Evolutionary conservation across 2,797 vertebrate species (phyloP), one percentile per base, ranked within the genome.

Genomic region (Enteromius fasciolatus): DNA sequence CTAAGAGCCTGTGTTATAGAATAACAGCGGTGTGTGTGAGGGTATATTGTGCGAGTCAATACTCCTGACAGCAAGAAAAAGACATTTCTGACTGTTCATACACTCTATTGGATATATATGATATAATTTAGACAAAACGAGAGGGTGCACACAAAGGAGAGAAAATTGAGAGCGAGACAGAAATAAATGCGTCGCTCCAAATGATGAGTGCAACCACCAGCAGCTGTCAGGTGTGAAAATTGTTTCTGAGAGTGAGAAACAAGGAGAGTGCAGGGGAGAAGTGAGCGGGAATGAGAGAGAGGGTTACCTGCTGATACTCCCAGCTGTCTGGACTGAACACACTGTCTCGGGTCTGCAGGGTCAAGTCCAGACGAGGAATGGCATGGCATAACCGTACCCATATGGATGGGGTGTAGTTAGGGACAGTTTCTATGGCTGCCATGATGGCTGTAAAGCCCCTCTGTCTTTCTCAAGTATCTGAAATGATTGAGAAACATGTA

Each of bases 291-390:
- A 61, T 76, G 84, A 87, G 82, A 64, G 84, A 88, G 84, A 79
- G 52, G 0, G 12, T 91, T 93, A 95, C 95, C 95, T 95, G 95
- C 92, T 95, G 95, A 89, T 95, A 95, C 87, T 95, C 95, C 95
- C 95, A 95, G 92, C 94, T 95, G 91, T 94, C 93, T 0, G 95
- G 95, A 46, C 89, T 91, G 84, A 95, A 95, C 75, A 88, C 12
- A 88, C 93, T 95, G 91, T 94, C 94, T 88, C 91, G 92, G 91
- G 93, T 94, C 91, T 94, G 93, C 93, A 95, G 93, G 90, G 89
- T 89, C 89, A 95, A 90, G 92, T 95, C 94, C 90, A 95, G 89
- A 85, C 94, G 93, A 66, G 95, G 95, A 46, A 95, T 90, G 83
- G 93, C 92, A 48, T 95, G 95, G 89, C 95, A 95, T 89, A 95